Base-by-base conservation (phyloP, 2,797 vertebrate species). In the Cryptoblepharus egeriae region DNA sequence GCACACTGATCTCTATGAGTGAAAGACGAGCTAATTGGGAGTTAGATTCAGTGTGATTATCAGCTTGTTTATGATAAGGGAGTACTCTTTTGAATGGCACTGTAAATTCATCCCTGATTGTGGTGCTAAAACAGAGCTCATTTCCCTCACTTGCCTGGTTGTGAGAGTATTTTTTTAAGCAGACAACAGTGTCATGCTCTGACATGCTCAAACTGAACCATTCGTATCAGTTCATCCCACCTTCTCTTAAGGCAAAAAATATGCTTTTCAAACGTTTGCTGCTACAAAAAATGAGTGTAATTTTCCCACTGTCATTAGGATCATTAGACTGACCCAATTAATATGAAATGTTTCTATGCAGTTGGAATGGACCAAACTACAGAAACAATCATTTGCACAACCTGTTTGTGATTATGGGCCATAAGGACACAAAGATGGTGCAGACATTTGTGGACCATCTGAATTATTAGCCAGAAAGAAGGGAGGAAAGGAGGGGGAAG, bases 291-390 rank as follows among this genome's bases (percentile, higher is more conserved):
- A 96, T 97, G 96, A 96, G 89, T 93, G 95, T 96, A 96, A 97
- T 96, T 96, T 97, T 97, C 96, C 96, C 96, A 93, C 95, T 97
- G 97, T 97, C 96, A 95, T 93, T 96, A 95, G 91, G 96, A 97
- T 97, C 96, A 97, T 97, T 96, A 97, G 94, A 93, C 95, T 96
- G 96, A 97, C 96, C 96, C 95, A 96, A 96, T 97, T 97, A 97
- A 97, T 96, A 96, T 85, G 94, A 95, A 95, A 93, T 92, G 92
- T 94, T 96, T 96, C 96, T 96, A 95, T 94, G 95, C 94, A 95
- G 92, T 94, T 92, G 90, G 95, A 96, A 96, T 92, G 95, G 94
- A 94, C 95, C 94, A 95, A 93, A 93, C 95, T 96, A 94, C 92
- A 94, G 93, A 95, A 93, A 94, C 93, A 96, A 94, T 95, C 95